phyloP scores from a whole-genome alignment of 2,113 vertebrate genomes.

The Phocoena phocoena region DNA sequence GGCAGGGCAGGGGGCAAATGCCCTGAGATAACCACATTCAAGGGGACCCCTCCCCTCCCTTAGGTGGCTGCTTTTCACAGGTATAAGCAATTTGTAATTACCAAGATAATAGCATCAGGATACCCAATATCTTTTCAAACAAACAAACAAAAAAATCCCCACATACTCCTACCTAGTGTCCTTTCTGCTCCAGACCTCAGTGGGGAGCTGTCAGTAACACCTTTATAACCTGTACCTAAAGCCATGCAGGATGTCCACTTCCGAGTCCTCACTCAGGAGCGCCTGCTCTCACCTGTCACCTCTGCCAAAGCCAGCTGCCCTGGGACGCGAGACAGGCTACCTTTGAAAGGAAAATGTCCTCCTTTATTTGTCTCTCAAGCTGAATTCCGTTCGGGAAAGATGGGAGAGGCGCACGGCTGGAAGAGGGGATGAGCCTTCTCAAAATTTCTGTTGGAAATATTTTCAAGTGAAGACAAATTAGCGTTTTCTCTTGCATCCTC shows the following conservation, averaged over 20 bases:
- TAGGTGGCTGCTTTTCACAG: not conserved
- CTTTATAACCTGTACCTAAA: not conserved
- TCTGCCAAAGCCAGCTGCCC: not conserved
- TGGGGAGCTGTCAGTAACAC: not conserved
- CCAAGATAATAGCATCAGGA: not conserved
- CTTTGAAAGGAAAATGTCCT: not conserved
- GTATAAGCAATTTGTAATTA: not conserved
- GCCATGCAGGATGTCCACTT: accelerated
- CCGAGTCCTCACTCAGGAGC: not conserved
- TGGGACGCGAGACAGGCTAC: not conserved
- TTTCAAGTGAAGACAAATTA: not conserved
- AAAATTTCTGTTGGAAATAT: not conserved
- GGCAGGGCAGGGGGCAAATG: not conserved
- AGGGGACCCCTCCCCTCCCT: not conserved
- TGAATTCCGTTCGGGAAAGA: not conserved
- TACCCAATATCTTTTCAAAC: not conserved
- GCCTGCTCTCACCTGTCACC: not conserved
- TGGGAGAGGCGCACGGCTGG: accelerated
- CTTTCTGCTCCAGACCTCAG: not conserved
- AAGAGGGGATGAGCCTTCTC: not conserved
- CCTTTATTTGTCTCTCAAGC: not conserved
- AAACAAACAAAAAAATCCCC: not conserved
- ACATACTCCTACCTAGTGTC: not conserved
- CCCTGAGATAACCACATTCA: too few relatives aligned
- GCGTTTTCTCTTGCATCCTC: not conserved